These are phyloP conservation scores for Antheraea mylitta DNA, from an alignment of 1,140 invertebrate genomes.

Conservation along the genomic window DNA sequence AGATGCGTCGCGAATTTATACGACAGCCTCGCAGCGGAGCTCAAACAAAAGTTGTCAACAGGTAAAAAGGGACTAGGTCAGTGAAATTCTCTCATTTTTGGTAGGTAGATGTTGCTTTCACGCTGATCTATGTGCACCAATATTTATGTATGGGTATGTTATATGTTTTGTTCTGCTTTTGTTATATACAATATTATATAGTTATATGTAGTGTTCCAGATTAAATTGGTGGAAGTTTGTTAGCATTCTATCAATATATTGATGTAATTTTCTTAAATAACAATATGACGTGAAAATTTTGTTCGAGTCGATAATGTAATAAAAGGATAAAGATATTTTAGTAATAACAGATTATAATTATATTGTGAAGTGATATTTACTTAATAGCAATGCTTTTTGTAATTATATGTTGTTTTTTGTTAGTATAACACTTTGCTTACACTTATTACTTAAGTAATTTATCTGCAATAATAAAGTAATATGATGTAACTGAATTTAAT, in stretches of 20 bases:
- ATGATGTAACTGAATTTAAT: too few species aligned
- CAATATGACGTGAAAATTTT: not conserved
- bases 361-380: too few species aligned
- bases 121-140: constrained; percentile 27
- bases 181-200: not conserved
- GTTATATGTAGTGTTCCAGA: not conserved
- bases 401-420: too few species aligned
- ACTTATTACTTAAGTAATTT: not conserved
- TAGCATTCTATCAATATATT: not conserved
- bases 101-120: constrained; percentile 33
- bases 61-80: constrained; percentile 75
- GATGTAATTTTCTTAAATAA: not conserved
- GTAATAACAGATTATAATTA: too few species aligned
- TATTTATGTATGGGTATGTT: constrained; percentile 7
- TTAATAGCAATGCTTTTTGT: too few species aligned
- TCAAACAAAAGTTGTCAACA: constrained; percentile 89
- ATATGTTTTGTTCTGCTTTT: not conserved
- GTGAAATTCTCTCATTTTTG: constrained; percentile 47
- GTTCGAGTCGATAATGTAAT: not conserved
- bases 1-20: constrained; percentile 83
- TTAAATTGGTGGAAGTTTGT: not conserved
- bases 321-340: not conserved
- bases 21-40: constrained; percentile 94
- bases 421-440: not conserved
- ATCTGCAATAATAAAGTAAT: not conserved